phyloP scores from a whole-genome alignment of 2,113 vertebrate species.

The Myanophis thanlyinensis region DNA sequence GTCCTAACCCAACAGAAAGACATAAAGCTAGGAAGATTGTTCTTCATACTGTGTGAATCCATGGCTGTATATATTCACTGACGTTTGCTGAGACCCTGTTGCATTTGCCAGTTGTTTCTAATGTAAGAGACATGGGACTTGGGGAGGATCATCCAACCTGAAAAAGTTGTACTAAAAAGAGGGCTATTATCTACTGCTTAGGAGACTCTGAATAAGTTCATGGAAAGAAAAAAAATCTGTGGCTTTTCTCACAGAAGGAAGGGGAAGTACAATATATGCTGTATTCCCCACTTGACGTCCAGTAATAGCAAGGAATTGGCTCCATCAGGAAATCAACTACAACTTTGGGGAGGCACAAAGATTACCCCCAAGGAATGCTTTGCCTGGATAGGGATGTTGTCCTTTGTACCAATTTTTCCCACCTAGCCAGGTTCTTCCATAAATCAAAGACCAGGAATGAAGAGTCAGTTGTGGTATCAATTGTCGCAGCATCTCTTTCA shows the following conservation, averaged over 20 bases:
- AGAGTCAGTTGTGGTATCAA: not conserved
- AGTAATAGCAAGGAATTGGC: not conserved
- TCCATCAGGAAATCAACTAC: not conserved
- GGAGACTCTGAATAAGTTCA: not conserved
- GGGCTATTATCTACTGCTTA: not conserved
- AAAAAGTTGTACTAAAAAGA: not conserved
- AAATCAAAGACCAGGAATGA: not conserved
- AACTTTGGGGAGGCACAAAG: not conserved
- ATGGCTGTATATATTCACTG: not conserved
- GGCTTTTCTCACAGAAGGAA: not conserved
- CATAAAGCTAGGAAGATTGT: not conserved
- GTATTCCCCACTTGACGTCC: not conserved
- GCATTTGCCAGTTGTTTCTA: not conserved
- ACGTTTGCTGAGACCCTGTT: not conserved
- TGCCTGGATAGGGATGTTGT: not conserved
- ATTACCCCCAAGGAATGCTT: not conserved
- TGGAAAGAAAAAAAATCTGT: not conserved
- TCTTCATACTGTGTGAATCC: not conserved
- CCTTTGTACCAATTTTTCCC: not conserved
- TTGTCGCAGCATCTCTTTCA: not conserved
- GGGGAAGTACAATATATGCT: not conserved
- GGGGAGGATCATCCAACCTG: not conserved
- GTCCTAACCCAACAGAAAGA: not conserved
- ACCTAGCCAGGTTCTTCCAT: not conserved
- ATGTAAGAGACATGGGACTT: not conserved